Evolutionary conservation across 2,797 vertebrate species (phyloP).

Genomic region (Varecia variegata): DNA sequence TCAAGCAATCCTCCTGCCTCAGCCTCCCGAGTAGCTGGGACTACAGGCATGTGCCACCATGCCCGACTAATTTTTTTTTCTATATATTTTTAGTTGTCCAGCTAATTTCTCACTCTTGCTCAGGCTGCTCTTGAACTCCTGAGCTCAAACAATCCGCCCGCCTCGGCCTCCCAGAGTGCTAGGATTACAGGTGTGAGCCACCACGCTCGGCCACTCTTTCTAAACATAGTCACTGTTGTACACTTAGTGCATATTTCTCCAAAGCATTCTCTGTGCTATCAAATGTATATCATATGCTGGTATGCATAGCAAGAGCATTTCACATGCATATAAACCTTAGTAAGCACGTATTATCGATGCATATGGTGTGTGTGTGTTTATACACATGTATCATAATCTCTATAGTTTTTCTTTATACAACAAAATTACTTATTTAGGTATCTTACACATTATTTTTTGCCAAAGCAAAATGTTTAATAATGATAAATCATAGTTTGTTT

Average conservation of each 20-base stretch:
- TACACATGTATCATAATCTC: not conserved
- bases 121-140: too few species aligned
- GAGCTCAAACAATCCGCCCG: too few species aligned
- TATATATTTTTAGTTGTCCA: too few species aligned
- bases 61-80: too few species aligned
- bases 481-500: not conserved
- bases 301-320: not conserved
- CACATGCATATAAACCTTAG: not conserved
- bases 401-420: not conserved
- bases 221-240: not conserved
- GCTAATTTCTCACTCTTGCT: too few species aligned
- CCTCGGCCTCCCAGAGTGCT: too few species aligned
- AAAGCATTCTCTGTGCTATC: not conserved
- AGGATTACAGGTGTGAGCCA: too few species aligned
- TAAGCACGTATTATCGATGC: not conserved
- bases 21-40: too few species aligned
- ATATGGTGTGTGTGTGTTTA: not conserved
- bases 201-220: not conserved
- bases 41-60: too few species aligned
- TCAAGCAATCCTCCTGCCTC: too few species aligned
- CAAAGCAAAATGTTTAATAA: not conserved
- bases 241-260: not conserved
- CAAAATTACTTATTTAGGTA: not conserved
- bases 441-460: not conserved
- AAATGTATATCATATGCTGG: not conserved